Percentiles rank a stretch among this genome's conserved stretches.
These are phyloP conservation scores for Caenorhabditis sp. DNA, from an alignment of 2,888 invertebrate species.

Conservation along the genomic window DNA sequence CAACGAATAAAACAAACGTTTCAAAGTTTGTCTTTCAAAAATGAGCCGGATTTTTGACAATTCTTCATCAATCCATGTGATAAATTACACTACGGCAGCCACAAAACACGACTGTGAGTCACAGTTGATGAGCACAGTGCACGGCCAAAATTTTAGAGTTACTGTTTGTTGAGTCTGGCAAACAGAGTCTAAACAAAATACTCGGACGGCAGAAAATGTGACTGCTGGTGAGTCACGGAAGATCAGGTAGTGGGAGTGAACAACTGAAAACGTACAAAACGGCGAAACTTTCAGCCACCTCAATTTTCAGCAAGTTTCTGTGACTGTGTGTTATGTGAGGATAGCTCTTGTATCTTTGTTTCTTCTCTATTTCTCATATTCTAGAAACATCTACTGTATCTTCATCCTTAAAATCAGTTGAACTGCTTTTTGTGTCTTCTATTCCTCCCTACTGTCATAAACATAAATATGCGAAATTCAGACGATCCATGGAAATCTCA, in stretches of 20 bases:
- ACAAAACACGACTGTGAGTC: conserved; percentile 48
- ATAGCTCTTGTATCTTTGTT: too few relatives aligned
- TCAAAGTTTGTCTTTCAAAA: conserved; percentile 18
- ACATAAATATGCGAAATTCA: too few relatives aligned
- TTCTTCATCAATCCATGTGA: not conserved
- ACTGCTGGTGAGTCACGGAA: conserved; percentile 31
- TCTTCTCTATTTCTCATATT: too few relatives aligned
- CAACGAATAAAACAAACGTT: conserved; percentile 25
- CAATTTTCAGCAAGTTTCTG: too few relatives aligned
- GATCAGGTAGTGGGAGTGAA: conserved; percentile 16
- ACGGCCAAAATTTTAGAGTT: conserved; percentile 25
- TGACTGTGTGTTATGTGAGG: too few relatives aligned
- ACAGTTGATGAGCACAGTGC: conserved; percentile 44
- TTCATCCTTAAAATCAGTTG: too few relatives aligned
- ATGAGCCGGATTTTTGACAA: conserved; percentile 19
- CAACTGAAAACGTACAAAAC: not conserved
- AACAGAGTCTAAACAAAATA: conserved; percentile 29
- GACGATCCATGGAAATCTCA: too few relatives aligned
- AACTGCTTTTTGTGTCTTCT: too few relatives aligned
- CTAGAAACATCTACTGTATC: too few relatives aligned
- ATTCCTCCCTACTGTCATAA: too few relatives aligned
- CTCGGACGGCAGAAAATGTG: conserved; percentile 29
- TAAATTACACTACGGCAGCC: conserved; percentile 33
- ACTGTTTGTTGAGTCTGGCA: conserved; percentile 46
- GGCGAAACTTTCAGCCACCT: too few relatives aligned